Percentiles rank a stretch among this genome's conserved stretches.
Evolutionary conservation across 1,140 invertebrate species (phyloP).

Genomic region (Drosophila ficusphila): DNA sequence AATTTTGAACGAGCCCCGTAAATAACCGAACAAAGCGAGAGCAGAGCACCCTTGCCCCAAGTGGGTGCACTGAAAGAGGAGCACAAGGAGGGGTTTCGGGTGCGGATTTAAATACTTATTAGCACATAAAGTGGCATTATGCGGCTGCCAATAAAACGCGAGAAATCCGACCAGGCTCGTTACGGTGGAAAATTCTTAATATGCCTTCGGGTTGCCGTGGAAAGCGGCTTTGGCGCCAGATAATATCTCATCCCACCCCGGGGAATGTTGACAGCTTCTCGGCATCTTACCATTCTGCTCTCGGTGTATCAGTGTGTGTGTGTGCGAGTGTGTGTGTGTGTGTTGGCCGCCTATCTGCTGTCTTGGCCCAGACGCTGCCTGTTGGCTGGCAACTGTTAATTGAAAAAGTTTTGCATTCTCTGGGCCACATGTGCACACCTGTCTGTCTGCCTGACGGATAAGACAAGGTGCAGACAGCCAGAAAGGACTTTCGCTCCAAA

Average conservation of each 20-base stretch:
- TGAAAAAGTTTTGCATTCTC: conserved; percentile 76
- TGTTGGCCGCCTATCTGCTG: conserved; percentile 32
- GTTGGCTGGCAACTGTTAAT: conserved; percentile 74
- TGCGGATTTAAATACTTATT: conserved; percentile 65
- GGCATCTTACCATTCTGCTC: conserved; percentile 1
- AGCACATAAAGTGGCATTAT: conserved; percentile 69
- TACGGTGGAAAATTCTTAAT: conserved; percentile 61
- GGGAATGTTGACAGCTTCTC: conserved; percentile 58
- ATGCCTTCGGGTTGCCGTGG: conserved; percentile 46
- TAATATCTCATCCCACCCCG: conserved; percentile 18
- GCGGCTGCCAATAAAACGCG: conserved; percentile 56
- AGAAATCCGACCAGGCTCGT: conserved; percentile 62
- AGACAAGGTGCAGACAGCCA: conserved; percentile 16
- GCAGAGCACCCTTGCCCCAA: conserved; percentile 1
- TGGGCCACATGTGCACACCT: conserved; percentile 53
- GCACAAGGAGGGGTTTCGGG: too few species aligned
- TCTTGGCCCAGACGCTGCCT: conserved; percentile 43
- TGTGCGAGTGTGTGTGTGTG: too few species aligned
- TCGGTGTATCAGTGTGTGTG: too few species aligned
- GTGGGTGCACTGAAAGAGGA: conserved; percentile 25
- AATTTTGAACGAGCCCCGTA: conserved; percentile 33
- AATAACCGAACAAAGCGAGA: conserved; percentile 19
- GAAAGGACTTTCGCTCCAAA: not conserved
- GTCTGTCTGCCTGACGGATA: conserved; percentile 46
- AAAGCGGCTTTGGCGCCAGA: conserved; percentile 40